Evolutionary conservation across 2,113 vertebrate species (phyloP).

Genomic region (Narcine bancroftii): DNA sequence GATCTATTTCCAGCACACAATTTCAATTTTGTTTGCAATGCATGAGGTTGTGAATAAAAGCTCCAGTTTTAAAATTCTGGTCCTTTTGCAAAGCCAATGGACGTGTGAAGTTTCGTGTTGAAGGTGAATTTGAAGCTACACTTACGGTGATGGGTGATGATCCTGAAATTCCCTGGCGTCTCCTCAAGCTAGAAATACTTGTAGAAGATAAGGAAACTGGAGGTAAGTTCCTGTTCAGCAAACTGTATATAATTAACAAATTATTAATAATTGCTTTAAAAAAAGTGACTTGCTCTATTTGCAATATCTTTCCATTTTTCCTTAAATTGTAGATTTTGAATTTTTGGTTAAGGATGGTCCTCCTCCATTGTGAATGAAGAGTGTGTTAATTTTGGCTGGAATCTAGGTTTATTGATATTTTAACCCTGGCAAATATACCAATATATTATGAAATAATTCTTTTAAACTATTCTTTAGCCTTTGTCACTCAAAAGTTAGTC

Average conservation of each 20-base stretch:
- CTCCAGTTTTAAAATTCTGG: not conserved
- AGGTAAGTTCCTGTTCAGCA: conserved; percentile 57
- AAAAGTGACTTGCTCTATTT: not conserved
- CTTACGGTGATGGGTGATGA: conserved; percentile 98
- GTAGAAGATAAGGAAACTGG: conserved; percentile 98
- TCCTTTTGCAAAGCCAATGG: conserved; percentile 71
- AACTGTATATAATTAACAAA: not conserved
- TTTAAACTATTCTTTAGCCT: not conserved
- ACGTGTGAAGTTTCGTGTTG: conserved; percentile 92
- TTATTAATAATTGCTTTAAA: not conserved
- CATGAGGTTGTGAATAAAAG: not conserved
- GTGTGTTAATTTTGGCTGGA: not conserved
- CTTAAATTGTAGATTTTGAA: not conserved
- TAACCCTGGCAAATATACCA: not conserved
- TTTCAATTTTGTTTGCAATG: not conserved
- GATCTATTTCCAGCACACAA: not conserved
- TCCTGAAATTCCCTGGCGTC: conserved; percentile 92
- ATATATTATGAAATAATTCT: not conserved
- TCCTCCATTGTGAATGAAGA: not conserved
- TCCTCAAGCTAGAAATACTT: conserved; percentile 91
- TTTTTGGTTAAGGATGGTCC: not conserved
- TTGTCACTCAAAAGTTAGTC: not conserved
- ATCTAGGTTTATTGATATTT: not conserved
- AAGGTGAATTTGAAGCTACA: conserved; percentile 96
- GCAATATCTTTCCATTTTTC: not conserved